Base-by-base conservation (phyloP, 2,797 vertebrate genomes). In the Phaenicophaeus curvirostris region DNA sequence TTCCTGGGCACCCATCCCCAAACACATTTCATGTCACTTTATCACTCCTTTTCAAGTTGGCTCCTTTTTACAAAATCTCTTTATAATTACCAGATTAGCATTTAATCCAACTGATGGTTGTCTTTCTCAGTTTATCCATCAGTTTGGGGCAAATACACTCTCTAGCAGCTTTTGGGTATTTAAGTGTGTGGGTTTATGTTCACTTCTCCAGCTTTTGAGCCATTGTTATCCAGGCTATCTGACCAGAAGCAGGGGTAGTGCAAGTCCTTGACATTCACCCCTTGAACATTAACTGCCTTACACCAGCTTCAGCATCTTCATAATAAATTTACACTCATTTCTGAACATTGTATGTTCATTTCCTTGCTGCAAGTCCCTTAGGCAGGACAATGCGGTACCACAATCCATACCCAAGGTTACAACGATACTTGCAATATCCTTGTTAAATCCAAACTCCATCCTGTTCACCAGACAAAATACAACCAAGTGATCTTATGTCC, bases 1-100 rank as follows among this genome's bases (percentile, higher is more conserved):
- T 28, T 13, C 10, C 13, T 1, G 2, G 18, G 3, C 0, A 0
- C 27, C 37, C 1, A 0, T 8, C 10, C 19, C 20, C 37, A 20
- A 51, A n/a, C 3, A 20, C 0, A 0, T 4, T 67, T 72, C 17
- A 9, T 9, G 6, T 16, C 2, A 0, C 31, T 67, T 44, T 71
- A 61, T 42, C 11, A 10, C 8, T 42, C 21, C 16, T 44, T 61
- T 55, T 55, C 30, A 41, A 55, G 11, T 5, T 24, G 46, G 12
- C 2, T 41, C 8, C 17, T 79, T 7, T 23, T 57, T 71, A 46
- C 14, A 15, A 59, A 50, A 11, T 31, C 5, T 50, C 15, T 71
- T 33, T 41, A 5, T 46, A 65, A 55, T 19, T 33, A 8, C 24
- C 37, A 41, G 9, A n/a, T 33, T 67, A 27, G 15, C 10, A 11